These are phyloP conservation scores for Criorhina ranunculi DNA, from an alignment of 2,888 invertebrate species.

Conservation along the genomic window DNA sequence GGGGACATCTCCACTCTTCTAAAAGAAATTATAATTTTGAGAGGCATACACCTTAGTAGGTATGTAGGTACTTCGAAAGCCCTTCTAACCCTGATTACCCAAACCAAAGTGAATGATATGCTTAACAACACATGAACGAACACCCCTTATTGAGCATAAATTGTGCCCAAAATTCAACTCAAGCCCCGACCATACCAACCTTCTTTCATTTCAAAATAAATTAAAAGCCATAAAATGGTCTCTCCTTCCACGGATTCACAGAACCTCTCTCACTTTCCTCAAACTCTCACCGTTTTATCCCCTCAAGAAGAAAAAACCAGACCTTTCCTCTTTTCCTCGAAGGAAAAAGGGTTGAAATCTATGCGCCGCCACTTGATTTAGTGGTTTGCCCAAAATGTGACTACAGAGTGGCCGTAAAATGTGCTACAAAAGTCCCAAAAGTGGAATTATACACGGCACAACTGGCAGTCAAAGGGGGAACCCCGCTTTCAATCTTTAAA, in stretches of 20 bases:
- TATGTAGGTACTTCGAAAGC: too few relatives aligned
- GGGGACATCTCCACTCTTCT: too few relatives aligned
- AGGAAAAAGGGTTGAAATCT: conserved; percentile 64
- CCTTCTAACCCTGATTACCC: neutral
- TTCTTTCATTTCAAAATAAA: conserved; percentile 33
- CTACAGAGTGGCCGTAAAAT: conserved; percentile 57
- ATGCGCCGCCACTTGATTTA: conserved; percentile 71
- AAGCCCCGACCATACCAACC: neutral
- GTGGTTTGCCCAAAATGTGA: conserved; percentile 57
- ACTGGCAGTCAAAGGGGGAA: neutral
- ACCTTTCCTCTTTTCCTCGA: neutral
- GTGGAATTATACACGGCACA: conserved; percentile 53
- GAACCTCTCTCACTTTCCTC: neutral
- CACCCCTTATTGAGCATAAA: conserved; percentile 7
- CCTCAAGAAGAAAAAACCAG: neutral
- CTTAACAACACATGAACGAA: neutral
- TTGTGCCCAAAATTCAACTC: neutral
- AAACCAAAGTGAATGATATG: neutral
- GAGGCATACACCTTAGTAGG: too few relatives aligned
- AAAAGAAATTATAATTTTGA: too few relatives aligned
- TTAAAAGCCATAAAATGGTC: conserved; percentile 37
- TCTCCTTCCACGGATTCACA: neutral
- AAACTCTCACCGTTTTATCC: neutral
- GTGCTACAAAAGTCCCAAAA: conserved; percentile 52
- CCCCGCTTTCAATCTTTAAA: neutral